phyloP scores from a whole-genome alignment of 2,797 vertebrate genomes.

The Muraenolepis orangiensis region DNA sequence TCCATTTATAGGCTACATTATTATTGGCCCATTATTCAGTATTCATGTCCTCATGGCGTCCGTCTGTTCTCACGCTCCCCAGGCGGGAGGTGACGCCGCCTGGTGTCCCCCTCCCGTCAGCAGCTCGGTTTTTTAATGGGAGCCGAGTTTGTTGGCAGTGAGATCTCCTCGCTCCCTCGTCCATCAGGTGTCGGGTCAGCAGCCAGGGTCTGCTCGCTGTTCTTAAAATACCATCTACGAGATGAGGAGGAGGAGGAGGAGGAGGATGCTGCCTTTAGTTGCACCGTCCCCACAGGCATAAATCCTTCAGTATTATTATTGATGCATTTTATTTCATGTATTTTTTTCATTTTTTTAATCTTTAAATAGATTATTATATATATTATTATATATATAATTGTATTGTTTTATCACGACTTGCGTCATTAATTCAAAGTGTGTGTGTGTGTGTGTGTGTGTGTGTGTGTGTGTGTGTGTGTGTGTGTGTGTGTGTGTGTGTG shows the following conservation, averaged over 20 bases:
- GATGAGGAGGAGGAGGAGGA: too few relatives aligned
- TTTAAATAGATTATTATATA: too few relatives aligned
- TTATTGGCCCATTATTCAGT: constrained; percentile 44
- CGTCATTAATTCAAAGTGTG: not conserved
- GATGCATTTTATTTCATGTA: not conserved
- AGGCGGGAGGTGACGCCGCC: constrained; percentile 9
- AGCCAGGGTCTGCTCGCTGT: not conserved
- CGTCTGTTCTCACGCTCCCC: constrained; percentile 47
- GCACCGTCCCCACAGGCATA: too few relatives aligned
- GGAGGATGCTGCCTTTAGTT: not conserved
- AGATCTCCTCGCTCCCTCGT: not conserved
- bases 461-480: too few relatives aligned
- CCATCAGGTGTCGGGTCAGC: not conserved
- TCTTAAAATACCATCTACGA: not conserved
- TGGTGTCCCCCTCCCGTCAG: constrained; percentile 26
- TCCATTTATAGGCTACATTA: constrained; percentile 52
- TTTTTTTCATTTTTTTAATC: not conserved
- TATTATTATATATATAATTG: not conserved
- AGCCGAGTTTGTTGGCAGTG: not conserved
- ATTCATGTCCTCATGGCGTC: constrained; percentile 55
- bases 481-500: too few relatives aligned
- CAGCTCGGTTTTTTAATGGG: constrained; percentile 47
- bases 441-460: too few relatives aligned
- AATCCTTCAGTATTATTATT: too few relatives aligned
- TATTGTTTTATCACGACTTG: not conserved